Conservation (phyloP, 2,113 vertebrate genomes). For the Limnothrissa miodon region DNA sequence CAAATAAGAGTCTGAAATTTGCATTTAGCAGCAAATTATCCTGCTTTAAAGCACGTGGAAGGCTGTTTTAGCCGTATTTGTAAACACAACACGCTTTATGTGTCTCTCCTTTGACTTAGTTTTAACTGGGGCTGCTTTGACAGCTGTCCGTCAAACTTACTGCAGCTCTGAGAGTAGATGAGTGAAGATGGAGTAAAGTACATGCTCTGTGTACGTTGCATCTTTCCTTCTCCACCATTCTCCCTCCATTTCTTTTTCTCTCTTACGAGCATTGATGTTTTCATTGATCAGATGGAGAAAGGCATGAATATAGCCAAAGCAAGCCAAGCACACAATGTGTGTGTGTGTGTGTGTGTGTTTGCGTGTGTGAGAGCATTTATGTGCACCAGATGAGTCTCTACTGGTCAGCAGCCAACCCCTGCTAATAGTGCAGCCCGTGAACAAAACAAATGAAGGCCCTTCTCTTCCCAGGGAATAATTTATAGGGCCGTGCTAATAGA, state of each 20-base stretch:
- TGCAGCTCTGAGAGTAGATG: neutral
- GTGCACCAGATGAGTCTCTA: neutral
- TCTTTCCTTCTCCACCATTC: neutral
- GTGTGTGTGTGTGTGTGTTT: neutral
- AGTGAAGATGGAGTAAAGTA: neutral
- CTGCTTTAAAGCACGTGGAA: neutral
- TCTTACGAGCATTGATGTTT: neutral
- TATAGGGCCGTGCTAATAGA: neutral
- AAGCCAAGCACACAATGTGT: neutral
- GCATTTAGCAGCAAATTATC: neutral
- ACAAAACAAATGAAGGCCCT: slow-evolving; percentile 8
- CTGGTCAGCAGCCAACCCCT: slow-evolving; percentile 8
- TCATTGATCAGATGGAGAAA: neutral
- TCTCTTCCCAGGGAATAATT: neutral
- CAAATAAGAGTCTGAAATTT: neutral
- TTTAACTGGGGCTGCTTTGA: neutral
- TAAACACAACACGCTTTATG: neutral
- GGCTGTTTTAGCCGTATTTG: neutral
- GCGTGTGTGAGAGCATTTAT: neutral
- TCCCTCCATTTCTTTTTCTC: neutral
- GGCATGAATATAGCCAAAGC: neutral
- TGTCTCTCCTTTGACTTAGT: neutral
- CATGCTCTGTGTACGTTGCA: neutral
- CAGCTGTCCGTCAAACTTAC: neutral
- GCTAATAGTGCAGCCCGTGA: slow-evolving; percentile 2